Evolutionary conservation across 1,140 invertebrate genomes (phyloP).

Genomic region (Drosophila busckii): DNA sequence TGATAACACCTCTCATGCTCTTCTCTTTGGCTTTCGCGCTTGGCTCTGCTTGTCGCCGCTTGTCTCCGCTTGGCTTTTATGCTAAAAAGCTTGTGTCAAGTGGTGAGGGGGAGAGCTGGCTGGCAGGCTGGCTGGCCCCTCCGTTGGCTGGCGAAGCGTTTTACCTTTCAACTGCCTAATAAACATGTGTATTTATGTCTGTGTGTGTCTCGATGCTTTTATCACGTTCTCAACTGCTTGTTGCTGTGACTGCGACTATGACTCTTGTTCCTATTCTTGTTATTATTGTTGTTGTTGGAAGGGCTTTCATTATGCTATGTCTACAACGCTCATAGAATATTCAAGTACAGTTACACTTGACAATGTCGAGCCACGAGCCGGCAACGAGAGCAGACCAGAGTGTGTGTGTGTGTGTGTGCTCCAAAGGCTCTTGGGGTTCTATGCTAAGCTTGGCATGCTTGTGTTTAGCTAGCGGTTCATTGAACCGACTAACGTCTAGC

Average conservation of each 20-base stretch:
- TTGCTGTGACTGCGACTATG: too few relatives aligned
- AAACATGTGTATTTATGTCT: background rate
- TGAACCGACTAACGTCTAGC: conserved; percentile 61
- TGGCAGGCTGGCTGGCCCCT: conserved; percentile 4
- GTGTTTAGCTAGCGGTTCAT: conserved; percentile 53
- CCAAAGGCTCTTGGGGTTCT: conserved; percentile 2
- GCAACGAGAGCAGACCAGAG: background rate
- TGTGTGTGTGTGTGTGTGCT: conserved; percentile 8
- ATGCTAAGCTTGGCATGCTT: conserved; percentile 42
- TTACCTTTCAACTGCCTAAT: conserved; percentile 46
- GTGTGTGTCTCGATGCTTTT: conserved; percentile 4
- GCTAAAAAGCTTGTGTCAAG: conserved; percentile 32
- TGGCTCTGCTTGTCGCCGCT: too few relatives aligned
- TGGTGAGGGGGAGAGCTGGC: background rate
- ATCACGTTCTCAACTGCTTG: conserved; percentile 29
- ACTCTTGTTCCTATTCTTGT: too few relatives aligned
- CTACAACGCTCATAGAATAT: conserved; percentile 62
- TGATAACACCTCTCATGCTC: conserved; percentile 4
- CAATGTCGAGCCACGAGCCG: conserved; percentile 11
- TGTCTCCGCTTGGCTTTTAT: conserved; percentile 19
- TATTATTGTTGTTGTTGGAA: conserved; percentile 25
- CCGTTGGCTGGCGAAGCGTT: conserved; percentile 4
- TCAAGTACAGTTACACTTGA: conserved; percentile 67
- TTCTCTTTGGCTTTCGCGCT: background rate
- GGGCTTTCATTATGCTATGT: conserved; percentile 47